Base-by-base conservation (phyloP, 2,797 vertebrate species). In the Sciaenops ocellatus region DNA sequence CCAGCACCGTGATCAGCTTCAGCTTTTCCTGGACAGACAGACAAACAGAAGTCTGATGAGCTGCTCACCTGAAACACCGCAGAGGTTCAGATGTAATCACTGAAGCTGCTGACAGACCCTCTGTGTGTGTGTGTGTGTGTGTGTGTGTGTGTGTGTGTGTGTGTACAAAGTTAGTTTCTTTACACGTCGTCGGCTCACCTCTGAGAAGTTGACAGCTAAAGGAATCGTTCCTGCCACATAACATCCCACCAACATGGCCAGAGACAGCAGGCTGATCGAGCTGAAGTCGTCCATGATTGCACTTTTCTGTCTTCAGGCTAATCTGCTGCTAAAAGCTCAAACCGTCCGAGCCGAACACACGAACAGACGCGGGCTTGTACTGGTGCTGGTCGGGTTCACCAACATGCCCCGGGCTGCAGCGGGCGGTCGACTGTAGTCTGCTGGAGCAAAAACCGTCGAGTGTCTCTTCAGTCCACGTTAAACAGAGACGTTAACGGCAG, bases 211-310 rank as follows among this genome's bases (percentile, higher is more conserved):
- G 80, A 99, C 97, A 5, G 98, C 97, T 80, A 99, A 84, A 5
- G 98, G 98, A 78, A 99, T 99, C 52, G 96, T 99, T 65, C 98
- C 98, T 51, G 98, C 97, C 85, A 99, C 97, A 78, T 99, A 99
- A 90, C 98, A 99, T 63, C 98, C 98, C 54, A 98, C 95, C 93
- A 99, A 81, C 98, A 99, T 99, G 6, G 98, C 96, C 77, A 99
- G 91, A 30, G 98, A 99, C 24, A 99, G 92, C 83, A 99, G 90
- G 83, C 97, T 97, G 92, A 99, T 99, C 17, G 98, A 98, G 89
- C 92, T 93, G 78, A 99, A 97, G 80, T 99, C 98, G 86, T 99
- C 98, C 98, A 99, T 99, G 75, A 85, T 83, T 78, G 76, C 87
- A 78, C 80, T 79, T 84, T 77, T 76, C 38, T 80, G 12, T 73